A percentile compares a stretch with the other conserved stretches of the same genome.
Conservation (phyloP, 2,113 vertebrate genomes). For the Sinosuthora webbiana region DNA sequence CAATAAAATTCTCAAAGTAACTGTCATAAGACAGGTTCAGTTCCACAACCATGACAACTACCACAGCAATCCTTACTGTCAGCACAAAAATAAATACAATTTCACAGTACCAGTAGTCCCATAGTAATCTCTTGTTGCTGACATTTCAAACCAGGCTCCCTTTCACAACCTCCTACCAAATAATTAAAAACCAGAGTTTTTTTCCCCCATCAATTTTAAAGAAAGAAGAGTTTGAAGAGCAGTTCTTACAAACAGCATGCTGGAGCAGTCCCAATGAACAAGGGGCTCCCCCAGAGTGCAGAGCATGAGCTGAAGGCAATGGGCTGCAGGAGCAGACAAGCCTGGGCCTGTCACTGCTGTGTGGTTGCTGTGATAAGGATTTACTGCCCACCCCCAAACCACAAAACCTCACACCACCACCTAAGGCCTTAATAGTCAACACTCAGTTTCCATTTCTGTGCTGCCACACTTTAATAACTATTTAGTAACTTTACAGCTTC, state of each 20-base stretch:
- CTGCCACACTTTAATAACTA: not conserved
- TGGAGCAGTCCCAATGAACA: not conserved
- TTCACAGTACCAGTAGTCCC: not conserved
- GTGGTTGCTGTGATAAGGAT: constrained; percentile 51
- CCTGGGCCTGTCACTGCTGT: constrained; percentile 31
- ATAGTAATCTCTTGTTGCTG: not conserved
- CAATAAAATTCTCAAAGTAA: not conserved
- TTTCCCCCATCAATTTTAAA: not conserved
- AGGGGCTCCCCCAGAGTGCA: not conserved
- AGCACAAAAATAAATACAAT: not conserved
- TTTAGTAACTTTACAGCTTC: not conserved
- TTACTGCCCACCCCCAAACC: not conserved
- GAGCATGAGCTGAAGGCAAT: not conserved
- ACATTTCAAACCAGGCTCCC: not conserved
- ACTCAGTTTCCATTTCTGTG: not conserved
- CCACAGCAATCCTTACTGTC: not conserved
- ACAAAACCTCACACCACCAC: not conserved
- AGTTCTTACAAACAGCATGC: not conserved
- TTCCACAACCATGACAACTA: not conserved
- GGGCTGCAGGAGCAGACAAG: constrained; percentile 34
- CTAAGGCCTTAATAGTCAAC: not conserved
- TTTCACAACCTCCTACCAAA: not conserved
- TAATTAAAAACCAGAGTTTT: not conserved
- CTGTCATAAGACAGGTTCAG: not conserved
- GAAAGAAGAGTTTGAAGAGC: not conserved